These are phyloP conservation scores for Takifugu ocellatus DNA, from an alignment of 2,797 vertebrate species.

Conservation along the genomic window DNA sequence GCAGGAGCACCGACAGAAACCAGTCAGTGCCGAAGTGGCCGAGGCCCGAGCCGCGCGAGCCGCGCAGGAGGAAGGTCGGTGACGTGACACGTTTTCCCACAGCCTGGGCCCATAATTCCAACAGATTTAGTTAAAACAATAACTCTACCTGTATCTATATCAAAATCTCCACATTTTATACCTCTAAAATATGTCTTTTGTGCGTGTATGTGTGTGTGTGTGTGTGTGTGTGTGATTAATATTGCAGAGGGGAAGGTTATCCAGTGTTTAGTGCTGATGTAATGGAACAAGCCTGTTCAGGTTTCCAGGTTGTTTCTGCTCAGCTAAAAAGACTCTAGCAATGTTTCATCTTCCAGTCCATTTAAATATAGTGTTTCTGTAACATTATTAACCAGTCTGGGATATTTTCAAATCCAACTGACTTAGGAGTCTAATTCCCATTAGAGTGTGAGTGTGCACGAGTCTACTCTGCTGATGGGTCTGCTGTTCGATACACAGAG, in stretches of 20 bases:
- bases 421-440: too few relatives aligned
- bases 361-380: conserved; percentile 1
- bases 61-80: conserved; percentile 54
- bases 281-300: conserved; percentile 72
- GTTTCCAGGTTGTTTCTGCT: conserved; percentile 46
- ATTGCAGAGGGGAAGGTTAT: conserved; percentile 64
- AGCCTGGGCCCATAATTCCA: too few relatives aligned
- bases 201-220: not conserved
- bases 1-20: conserved; percentile 73
- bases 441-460: too few relatives aligned
- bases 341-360: conserved; percentile 5
- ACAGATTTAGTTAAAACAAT: too few relatives aligned
- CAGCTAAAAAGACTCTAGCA: conserved; percentile 21
- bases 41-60: conserved; percentile 67
- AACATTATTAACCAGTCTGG: not conserved
- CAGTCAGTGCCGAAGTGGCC: conserved; percentile 57
- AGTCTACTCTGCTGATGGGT: too few relatives aligned
- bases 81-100: conserved; percentile 4
- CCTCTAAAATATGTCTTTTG: too few relatives aligned
- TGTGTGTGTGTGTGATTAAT: conserved; percentile 56
- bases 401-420: not conserved
- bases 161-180: not conserved
- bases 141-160: too few relatives aligned
- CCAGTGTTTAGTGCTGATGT: conserved; percentile 57
- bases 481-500: too few relatives aligned